phyloP scores from a whole-genome alignment of 2,113 vertebrate species.

The Circaetus cinerascens region DNA sequence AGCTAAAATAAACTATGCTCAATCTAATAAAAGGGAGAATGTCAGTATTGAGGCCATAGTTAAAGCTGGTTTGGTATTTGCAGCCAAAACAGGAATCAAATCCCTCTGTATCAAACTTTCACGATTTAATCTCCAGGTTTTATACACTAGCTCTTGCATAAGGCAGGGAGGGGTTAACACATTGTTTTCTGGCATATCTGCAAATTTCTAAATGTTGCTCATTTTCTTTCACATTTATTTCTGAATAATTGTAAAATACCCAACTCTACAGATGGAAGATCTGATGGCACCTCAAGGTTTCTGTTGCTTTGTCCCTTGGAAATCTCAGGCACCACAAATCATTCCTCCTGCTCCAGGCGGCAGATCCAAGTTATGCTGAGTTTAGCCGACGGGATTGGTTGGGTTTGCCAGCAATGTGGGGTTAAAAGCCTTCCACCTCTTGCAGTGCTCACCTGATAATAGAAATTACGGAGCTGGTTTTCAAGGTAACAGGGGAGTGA shows the following conservation, averaged over 20 bases:
- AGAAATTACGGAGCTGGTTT: neutral
- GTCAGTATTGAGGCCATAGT: neutral
- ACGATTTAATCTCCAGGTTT: neutral
- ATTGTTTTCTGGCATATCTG: neutral
- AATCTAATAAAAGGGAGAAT: neutral
- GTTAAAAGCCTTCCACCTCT: neutral
- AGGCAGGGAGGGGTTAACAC: neutral
- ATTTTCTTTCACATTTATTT: neutral
- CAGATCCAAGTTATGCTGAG: neutral
- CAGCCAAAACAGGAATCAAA: neutral
- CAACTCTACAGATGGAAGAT: neutral
- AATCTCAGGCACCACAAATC: neutral
- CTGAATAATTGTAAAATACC: neutral
- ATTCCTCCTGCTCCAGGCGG: neutral
- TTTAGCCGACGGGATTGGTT: neutral
- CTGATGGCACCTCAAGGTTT: neutral
- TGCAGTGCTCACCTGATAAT: neutral
- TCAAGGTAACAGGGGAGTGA: neutral
- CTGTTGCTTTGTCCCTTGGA: neutral
- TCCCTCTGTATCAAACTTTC: neutral
- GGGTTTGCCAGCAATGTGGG: neutral
- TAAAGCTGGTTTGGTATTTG: neutral
- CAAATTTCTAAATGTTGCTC: neutral
- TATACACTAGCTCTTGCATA: neutral
- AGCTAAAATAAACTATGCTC: slow-evolving; percentile 61